These are phyloP conservation scores for Buceros bicornis DNA, from an alignment of 2,797 vertebrate species.

Conservation along the genomic window DNA sequence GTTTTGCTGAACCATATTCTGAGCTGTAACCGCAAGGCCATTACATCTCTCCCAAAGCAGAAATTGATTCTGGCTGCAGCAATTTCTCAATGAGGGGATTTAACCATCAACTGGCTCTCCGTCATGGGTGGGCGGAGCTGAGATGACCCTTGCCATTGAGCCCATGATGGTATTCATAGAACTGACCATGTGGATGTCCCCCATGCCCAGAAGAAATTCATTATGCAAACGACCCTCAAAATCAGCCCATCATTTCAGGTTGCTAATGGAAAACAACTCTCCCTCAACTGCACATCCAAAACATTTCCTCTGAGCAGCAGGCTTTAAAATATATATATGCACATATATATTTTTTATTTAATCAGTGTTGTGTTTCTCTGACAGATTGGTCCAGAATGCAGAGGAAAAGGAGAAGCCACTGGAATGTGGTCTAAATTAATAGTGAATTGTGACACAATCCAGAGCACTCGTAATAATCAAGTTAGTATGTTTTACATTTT, in stretches of 20 bases:
- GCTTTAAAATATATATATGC: conserved; percentile 27
- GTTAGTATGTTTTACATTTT: conserved; percentile 73
- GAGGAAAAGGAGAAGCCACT: conserved; percentile 67
- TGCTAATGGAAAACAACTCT: conserved; percentile 43
- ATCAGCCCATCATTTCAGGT: conserved; percentile 13
- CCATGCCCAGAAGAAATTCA: conserved; percentile 1
- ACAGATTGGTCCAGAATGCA: conserved; percentile 49
- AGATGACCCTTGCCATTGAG: not conserved
- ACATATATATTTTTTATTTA: conserved; percentile 39
- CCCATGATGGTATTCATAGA: not conserved
- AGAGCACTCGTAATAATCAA: conserved; percentile 73
- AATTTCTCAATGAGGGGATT: conserved; percentile 9
- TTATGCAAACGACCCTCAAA: conserved; percentile 31
- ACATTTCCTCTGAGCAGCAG: conserved; percentile 2
- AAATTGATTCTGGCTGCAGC: conserved; percentile 37
- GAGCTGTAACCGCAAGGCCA: not conserved
- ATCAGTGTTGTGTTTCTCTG: conserved; percentile 39
- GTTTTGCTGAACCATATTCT: not conserved
- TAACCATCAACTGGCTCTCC: not conserved
- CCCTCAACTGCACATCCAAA: conserved; percentile 2
- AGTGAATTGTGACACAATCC: conserved; percentile 78
- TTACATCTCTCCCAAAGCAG: not conserved
- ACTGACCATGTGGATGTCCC: not conserved
- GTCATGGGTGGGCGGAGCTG: not conserved
- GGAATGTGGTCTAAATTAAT: conserved; percentile 76